These are phyloP conservation scores for Drosophila tropicalis DNA, from an alignment of 1,140 invertebrate genomes.

Conservation along the genomic window DNA sequence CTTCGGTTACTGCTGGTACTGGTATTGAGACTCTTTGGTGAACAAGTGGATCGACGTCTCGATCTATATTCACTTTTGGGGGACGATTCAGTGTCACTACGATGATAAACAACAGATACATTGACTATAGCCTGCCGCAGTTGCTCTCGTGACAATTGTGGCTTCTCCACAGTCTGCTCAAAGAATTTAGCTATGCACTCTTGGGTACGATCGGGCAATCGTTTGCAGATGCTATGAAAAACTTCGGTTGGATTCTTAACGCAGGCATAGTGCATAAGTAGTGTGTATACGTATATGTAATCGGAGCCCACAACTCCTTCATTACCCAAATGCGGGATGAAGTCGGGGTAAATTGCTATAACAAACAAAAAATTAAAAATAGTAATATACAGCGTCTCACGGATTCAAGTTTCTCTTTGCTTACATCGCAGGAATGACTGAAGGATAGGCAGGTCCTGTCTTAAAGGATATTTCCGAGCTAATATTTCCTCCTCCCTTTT, in stretches of 20 bases:
- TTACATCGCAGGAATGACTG: background rate
- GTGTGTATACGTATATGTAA: slow-evolving; percentile 66
- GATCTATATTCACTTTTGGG: background rate
- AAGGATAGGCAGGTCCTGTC: too few species aligned
- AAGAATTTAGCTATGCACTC: slow-evolving; percentile 59
- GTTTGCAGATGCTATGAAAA: slow-evolving; percentile 69
- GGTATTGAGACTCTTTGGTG: background rate
- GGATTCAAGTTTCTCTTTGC: background rate
- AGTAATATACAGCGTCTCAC: background rate
- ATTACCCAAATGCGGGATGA: slow-evolving; percentile 26
- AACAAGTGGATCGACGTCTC: background rate
- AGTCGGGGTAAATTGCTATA: slow-evolving; percentile 67
- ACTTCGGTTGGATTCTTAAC: slow-evolving; percentile 53
- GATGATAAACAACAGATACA: slow-evolving; percentile 7
- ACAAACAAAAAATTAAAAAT: background rate
- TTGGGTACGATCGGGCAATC: slow-evolving; percentile 51
- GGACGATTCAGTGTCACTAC: background rate
- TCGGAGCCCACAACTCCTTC: slow-evolving; percentile 44
- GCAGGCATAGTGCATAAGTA: slow-evolving; percentile 73
- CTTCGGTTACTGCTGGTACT: slow-evolving; percentile 4
- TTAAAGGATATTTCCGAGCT: too few species aligned
- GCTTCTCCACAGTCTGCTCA: slow-evolving; percentile 38
- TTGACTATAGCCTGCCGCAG: slow-evolving; percentile 50
- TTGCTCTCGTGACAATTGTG: slow-evolving; percentile 36
- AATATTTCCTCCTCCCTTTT: background rate